These are phyloP conservation scores for Dasypogon diadema DNA, from an alignment of 2,888 invertebrate genomes.

Conservation along the genomic window DNA sequence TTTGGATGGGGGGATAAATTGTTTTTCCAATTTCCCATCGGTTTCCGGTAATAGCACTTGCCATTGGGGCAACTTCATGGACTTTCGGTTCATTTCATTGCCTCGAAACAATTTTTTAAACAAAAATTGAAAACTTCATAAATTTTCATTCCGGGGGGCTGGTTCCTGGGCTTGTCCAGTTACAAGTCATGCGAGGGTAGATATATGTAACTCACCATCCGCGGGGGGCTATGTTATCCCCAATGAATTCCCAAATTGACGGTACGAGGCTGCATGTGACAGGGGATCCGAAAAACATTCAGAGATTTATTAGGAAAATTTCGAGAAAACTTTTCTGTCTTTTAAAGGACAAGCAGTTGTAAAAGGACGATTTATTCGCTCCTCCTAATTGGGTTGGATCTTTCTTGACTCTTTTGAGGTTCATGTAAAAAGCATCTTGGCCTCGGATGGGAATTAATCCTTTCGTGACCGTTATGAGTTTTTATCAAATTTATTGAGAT, in stretches of 20 bases:
- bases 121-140: constrained; percentile 38
- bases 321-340: not conserved
- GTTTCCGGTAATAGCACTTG: constrained; percentile 17
- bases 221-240: not conserved
- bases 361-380: not conserved
- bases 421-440: not conserved
- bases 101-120: not conserved
- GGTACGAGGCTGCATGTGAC: not conserved
- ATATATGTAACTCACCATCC: not conserved
- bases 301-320: not conserved
- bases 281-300: not conserved
- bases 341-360: not conserved
- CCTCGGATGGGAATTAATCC: not conserved
- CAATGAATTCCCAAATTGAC: not conserved
- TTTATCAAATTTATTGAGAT: too few species aligned
- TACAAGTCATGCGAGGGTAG: not conserved
- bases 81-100: not conserved
- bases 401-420: not conserved
- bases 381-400: not conserved
- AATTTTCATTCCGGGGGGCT: constrained; percentile 1
- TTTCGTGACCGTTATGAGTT: not conserved
- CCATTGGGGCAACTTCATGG: not conserved
- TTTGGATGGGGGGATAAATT: constrained; percentile 15
- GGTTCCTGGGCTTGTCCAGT: not conserved
- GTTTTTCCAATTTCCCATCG: constrained; percentile 39